A percentile compares a stretch with the other conserved stretches of the same genome.
phyloP scores from a whole-genome alignment of 2,113 vertebrate species.

The Sorex fumeus region DNA sequence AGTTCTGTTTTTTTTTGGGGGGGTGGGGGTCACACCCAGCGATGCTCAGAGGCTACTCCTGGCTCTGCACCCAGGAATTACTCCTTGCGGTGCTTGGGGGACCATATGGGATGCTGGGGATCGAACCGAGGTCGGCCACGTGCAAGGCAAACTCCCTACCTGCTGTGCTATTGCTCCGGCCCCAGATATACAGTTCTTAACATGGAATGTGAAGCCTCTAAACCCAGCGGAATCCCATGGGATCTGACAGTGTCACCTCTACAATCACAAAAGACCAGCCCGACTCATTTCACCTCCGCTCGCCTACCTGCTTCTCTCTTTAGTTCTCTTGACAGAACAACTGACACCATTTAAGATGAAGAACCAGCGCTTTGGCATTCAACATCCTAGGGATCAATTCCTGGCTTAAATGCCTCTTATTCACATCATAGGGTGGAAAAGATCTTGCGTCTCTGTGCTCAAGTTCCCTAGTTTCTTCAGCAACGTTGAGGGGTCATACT shows the following conservation, averaged over 20 bases:
- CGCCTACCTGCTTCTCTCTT: not conserved
- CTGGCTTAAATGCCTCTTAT: conserved; percentile 8
- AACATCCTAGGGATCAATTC: not conserved
- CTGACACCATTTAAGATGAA: conserved; percentile 28
- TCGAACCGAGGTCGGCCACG: no score
- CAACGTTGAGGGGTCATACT: not conserved
- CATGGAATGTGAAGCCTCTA: not conserved
- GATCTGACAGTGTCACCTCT: not conserved
- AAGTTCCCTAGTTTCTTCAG: conserved; percentile 11
- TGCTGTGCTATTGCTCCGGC: no score
- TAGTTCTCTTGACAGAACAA: not conserved
- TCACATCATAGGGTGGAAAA: not conserved
- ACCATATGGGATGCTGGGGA: no score
- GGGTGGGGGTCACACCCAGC: no score
- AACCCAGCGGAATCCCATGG: not conserved
- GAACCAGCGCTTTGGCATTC: not conserved
- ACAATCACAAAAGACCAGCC: not conserved
- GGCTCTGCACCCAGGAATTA: no score
- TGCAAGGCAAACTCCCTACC: no score
- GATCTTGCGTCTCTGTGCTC: conserved; percentile 17
- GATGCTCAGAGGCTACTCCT: no score
- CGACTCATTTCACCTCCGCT: not conserved
- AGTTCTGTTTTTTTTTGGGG: no score
- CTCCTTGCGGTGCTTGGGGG: no score
- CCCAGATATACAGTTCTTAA: not conserved